These are phyloP conservation scores for Octodonta nipae DNA, from an alignment of 2,888 invertebrate species.

Conservation along the genomic window DNA sequence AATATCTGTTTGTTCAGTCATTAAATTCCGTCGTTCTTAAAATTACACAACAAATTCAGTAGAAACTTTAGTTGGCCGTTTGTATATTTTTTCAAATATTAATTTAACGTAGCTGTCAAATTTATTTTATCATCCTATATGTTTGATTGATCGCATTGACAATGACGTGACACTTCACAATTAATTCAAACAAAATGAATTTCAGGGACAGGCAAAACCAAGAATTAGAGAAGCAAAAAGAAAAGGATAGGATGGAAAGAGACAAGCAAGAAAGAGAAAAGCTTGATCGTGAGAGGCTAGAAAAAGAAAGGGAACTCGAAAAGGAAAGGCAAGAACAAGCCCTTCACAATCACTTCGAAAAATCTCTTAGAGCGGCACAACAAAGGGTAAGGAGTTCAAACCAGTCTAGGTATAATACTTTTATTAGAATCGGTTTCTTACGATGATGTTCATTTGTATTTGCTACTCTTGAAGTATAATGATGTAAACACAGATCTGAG, in stretches of 20 bases:
- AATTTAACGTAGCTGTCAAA: too few relatives aligned
- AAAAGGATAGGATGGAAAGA: conserved; percentile 36
- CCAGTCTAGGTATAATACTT: too few relatives aligned
- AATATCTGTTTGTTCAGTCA: too few relatives aligned
- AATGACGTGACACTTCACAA: too few relatives aligned
- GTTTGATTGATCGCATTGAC: too few relatives aligned
- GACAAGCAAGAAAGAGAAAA: conserved; percentile 25
- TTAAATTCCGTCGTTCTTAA: too few relatives aligned
- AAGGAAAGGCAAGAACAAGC: conserved; percentile 53
- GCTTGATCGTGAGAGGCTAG: conserved; percentile 31
- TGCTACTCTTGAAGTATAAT: conserved; percentile 14
- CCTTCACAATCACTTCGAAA: conserved; percentile 80
- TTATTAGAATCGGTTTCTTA: too few relatives aligned
- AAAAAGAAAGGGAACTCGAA: conserved; percentile 35
- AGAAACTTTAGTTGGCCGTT: too few relatives aligned
- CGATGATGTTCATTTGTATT: conserved; percentile 14
- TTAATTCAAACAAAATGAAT: too few relatives aligned
- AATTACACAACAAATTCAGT: too few relatives aligned
- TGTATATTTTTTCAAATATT: too few relatives aligned
- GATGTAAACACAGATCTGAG: conserved; percentile 12
- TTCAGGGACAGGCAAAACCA: conserved; percentile 43
- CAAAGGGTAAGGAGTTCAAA: conserved; percentile 62
- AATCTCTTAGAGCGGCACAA: conserved; percentile 67
- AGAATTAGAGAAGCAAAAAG: conserved; percentile 47
- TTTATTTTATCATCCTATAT: too few relatives aligned